Evolutionary conservation across 2,797 vertebrate genomes (phyloP).

Genomic region (Falco columbarius): DNA sequence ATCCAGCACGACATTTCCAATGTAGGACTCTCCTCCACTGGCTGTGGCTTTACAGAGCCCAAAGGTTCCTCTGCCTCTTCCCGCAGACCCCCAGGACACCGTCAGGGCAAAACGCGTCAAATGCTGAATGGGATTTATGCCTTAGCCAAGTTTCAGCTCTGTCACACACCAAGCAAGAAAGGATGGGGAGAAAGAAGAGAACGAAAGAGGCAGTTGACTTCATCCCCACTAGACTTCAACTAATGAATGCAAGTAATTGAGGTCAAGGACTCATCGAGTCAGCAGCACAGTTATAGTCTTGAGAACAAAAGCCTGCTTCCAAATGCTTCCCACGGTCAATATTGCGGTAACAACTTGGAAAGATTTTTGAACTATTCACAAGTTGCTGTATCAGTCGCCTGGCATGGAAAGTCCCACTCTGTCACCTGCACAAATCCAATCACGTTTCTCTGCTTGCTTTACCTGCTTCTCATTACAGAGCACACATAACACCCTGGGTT

Average conservation of each 20-base stretch:
- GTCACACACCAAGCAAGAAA: neutral
- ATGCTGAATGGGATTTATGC: neutral
- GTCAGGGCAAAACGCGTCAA: neutral
- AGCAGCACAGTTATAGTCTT: neutral
- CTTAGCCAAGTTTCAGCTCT: neutral
- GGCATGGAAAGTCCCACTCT: neutral
- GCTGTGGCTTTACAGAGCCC: neutral
- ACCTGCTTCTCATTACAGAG: neutral
- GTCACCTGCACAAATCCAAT: neutral
- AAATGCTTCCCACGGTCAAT: neutral
- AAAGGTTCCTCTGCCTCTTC: neutral
- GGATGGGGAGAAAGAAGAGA: neutral
- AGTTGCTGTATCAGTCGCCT: neutral
- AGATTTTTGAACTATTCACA: neutral
- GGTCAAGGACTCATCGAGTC: neutral
- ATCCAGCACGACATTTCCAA: neutral
- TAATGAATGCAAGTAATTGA: neutral
- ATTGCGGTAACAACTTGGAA: neutral
- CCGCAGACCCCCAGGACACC: neutral
- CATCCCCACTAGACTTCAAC: neutral
- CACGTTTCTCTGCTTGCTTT: neutral
- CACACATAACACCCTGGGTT: neutral
- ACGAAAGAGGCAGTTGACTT: neutral
- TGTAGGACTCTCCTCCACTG: neutral
- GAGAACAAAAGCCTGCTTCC: constrained; percentile 18